These are phyloP conservation scores for Hololepta plana DNA, from an alignment of 2,888 invertebrate genomes.

Conservation along the genomic window DNA sequence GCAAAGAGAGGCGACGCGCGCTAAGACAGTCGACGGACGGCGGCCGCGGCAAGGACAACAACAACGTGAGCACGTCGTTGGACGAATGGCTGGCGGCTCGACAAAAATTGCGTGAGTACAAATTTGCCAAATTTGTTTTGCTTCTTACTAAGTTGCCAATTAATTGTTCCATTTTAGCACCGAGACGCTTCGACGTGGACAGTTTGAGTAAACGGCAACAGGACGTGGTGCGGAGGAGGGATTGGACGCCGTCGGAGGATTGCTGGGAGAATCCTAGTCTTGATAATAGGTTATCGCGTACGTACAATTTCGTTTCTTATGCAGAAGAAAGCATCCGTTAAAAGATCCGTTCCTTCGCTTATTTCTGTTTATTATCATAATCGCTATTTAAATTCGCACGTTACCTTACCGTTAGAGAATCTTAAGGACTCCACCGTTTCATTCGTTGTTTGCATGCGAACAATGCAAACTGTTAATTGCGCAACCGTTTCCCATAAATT, in stretches of 20 bases:
- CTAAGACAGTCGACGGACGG: constrained; percentile 31
- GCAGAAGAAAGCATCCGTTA: too few relatives aligned
- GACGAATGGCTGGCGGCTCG: constrained; percentile 35
- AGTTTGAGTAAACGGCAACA: constrained; percentile 23
- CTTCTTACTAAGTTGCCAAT: too few relatives aligned
- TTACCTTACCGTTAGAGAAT: too few relatives aligned
- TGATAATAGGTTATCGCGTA: constrained; percentile 30
- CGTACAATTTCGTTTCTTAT: constrained; percentile 17
- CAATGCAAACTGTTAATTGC: too few relatives aligned
- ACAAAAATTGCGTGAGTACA: constrained; percentile 27
- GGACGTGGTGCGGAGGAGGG: constrained; percentile 20
- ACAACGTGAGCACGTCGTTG: constrained; percentile 27
- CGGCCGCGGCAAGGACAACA: constrained; percentile 21
- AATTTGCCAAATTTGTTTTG: too few relatives aligned
- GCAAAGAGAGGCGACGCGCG: constrained; percentile 41
- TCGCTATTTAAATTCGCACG: too few relatives aligned
- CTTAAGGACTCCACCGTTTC: too few relatives aligned
- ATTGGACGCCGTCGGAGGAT: constrained; percentile 23
- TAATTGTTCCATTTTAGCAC: constrained; percentile 21
- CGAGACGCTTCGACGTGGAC: constrained; percentile 23
- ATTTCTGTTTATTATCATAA: too few relatives aligned
- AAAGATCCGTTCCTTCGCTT: too few relatives aligned
- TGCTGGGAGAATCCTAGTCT: constrained; percentile 25
- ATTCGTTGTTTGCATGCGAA: too few relatives aligned
- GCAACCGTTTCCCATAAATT: too few relatives aligned